phyloP scores from a whole-genome alignment of 2,113 vertebrate species.

The Chloroceryle aenea region DNA sequence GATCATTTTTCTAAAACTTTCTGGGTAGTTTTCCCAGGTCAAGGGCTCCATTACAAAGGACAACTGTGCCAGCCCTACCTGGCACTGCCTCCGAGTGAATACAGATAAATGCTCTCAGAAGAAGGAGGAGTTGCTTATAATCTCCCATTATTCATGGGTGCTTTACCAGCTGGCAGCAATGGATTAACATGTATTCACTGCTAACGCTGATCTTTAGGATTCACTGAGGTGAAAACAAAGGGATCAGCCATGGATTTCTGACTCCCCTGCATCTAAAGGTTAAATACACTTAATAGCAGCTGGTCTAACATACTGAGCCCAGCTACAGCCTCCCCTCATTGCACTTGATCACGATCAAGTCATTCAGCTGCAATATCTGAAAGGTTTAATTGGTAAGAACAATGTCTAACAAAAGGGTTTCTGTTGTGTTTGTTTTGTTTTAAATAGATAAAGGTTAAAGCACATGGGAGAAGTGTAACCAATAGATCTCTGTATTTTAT shows the following conservation, averaged over 20 bases:
- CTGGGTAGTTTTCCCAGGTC: neutral
- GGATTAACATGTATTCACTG: slow-evolving; percentile 4
- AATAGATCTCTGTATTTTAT: neutral
- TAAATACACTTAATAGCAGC: slow-evolving; percentile 38
- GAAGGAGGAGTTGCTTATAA: slow-evolving; percentile 45
- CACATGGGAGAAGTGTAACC: neutral
- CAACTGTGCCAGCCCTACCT: slow-evolving; percentile 25
- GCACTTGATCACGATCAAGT: neutral
- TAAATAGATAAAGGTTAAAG: neutral
- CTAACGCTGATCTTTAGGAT: slow-evolving; percentile 54
- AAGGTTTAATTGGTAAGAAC: neutral
- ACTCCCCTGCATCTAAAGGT: slow-evolving; percentile 4
- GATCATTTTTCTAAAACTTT: neutral
- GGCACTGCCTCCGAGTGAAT: slow-evolving; percentile 35
- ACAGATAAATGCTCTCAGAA: slow-evolving; percentile 18
- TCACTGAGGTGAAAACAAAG: slow-evolving; percentile 66
- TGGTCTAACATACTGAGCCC: neutral
- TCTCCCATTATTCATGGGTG: slow-evolving; percentile 58
- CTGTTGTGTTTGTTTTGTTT: neutral
- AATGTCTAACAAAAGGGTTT: neutral
- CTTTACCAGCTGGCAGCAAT: slow-evolving; percentile 62
- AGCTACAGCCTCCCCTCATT: neutral
- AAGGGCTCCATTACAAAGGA: slow-evolving; percentile 36
- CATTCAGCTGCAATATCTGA: neutral
- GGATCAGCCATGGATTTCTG: slow-evolving; percentile 62